phyloP scores from a whole-genome alignment of 2,888 invertebrate genomes.

The Pantelozetes paolii region DNA sequence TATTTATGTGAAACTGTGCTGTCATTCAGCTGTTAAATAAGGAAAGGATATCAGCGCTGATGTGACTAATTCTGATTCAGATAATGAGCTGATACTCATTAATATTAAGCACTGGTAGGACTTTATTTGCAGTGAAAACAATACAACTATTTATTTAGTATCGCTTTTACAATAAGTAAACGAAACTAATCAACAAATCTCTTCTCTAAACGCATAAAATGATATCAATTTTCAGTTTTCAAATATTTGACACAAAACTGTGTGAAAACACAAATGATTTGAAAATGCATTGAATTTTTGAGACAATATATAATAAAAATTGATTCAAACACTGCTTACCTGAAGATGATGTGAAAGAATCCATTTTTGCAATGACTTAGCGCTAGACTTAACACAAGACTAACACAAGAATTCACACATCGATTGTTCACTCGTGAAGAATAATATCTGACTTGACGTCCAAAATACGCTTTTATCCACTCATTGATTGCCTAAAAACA shows the following conservation, averaged over 20 bases:
- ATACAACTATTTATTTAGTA: neutral
- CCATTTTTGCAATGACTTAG: neutral
- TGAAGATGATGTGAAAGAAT: neutral
- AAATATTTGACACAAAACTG: neutral
- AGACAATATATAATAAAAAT: no score
- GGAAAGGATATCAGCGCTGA: neutral
- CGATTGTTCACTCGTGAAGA: neutral
- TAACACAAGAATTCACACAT: neutral
- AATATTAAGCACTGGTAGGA: neutral
- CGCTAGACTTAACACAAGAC: no score
- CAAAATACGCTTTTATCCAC: neutral
- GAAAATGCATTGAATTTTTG: no score
- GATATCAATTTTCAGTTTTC: neutral
- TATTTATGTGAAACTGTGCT: neutral
- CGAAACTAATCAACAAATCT: no score
- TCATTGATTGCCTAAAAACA: neutral
- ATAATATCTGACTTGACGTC: slow-evolving; percentile 17
- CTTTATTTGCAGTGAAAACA: neutral
- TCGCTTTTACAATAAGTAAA: neutral
- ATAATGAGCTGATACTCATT: neutral
- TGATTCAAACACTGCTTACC: neutral
- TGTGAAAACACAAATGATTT: no score
- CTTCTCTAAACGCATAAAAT: neutral
- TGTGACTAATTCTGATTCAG: neutral
- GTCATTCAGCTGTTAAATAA: neutral